Percentiles rank a stretch among this genome's conserved stretches.
Conservation (phyloP, 2,113 vertebrate species). For the Sakesphorus luctuosus region DNA sequence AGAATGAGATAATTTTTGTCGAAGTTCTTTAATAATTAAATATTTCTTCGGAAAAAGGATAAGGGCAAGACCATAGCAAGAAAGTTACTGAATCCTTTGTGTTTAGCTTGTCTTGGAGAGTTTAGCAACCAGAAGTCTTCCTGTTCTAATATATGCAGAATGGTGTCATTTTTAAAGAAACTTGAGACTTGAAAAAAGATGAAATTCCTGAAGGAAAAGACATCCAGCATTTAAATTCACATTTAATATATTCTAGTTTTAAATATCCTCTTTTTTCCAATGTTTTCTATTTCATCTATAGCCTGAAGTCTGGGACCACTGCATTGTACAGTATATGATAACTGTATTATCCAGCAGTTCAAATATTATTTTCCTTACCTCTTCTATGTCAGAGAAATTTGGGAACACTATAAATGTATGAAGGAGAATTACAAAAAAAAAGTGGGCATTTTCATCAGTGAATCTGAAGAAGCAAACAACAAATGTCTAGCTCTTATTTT, state of each 20-base stretch:
- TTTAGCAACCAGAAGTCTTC: not conserved
- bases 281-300: not conserved
- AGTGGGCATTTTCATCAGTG: not conserved
- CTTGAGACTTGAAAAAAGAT: not conserved
- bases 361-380: not conserved
- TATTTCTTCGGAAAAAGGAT: not conserved
- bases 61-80: not conserved
- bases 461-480: not conserved
- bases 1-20: not conserved
- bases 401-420: not conserved
- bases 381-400: not conserved
- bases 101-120: not conserved
- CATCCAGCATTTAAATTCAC: not conserved
- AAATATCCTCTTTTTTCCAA: not conserved
- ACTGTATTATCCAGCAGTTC: not conserved
- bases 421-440: not conserved
- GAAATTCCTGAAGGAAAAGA: not conserved
- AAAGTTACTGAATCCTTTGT: not conserved
- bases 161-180: not conserved
- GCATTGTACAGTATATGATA: not conserved
- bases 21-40: not conserved
- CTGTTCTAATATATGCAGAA: not conserved
- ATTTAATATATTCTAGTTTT: not conserved
- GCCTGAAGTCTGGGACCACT: rapidly evolving
- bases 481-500: not conserved